phyloP scores from a whole-genome alignment of 2,797 vertebrate species.

The Lateolabrax maculatus region DNA sequence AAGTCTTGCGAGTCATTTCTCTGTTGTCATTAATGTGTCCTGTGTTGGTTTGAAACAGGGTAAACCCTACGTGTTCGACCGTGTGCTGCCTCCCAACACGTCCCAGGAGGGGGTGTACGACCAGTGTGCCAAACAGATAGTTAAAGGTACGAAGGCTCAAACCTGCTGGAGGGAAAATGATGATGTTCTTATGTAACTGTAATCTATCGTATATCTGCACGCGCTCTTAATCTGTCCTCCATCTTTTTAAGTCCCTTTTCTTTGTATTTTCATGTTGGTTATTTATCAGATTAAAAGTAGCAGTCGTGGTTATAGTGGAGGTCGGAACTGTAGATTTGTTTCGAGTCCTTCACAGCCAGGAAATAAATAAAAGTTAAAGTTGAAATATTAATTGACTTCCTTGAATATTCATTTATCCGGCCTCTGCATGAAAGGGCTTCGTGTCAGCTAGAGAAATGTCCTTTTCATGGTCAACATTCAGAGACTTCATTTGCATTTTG shows the following conservation, averaged over 20 bases:
- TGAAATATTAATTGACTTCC: no score
- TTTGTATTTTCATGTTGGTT: neutral
- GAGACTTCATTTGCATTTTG: no score
- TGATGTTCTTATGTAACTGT: conserved; percentile 1
- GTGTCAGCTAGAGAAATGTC: neutral
- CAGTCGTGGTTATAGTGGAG: neutral
- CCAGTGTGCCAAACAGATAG: conserved; percentile 93
- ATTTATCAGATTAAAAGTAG: neutral
- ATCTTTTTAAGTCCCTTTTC: neutral
- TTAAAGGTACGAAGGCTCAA: conserved; percentile 86
- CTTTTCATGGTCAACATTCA: no score
- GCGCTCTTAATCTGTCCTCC: neutral
- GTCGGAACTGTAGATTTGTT: neutral
- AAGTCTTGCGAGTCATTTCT: neutral
- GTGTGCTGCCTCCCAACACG: conserved; percentile 91
- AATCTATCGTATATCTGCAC: neutral
- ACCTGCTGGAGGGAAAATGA: no score
- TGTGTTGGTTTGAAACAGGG: conserved; percentile 80
- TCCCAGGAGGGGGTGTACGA: conserved; percentile 93
- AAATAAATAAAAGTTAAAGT: no score
- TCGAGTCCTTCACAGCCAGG: no score
- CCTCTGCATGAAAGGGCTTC: neutral
- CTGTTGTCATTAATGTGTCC: neutral
- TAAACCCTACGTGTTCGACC: conserved; percentile 93
- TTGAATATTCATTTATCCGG: neutral